A percentile compares a stretch with the other conserved stretches of the same genome.
These are phyloP conservation scores for Gymnorhina tibicen DNA, from an alignment of 2,113 vertebrate species.

Conservation along the genomic window DNA sequence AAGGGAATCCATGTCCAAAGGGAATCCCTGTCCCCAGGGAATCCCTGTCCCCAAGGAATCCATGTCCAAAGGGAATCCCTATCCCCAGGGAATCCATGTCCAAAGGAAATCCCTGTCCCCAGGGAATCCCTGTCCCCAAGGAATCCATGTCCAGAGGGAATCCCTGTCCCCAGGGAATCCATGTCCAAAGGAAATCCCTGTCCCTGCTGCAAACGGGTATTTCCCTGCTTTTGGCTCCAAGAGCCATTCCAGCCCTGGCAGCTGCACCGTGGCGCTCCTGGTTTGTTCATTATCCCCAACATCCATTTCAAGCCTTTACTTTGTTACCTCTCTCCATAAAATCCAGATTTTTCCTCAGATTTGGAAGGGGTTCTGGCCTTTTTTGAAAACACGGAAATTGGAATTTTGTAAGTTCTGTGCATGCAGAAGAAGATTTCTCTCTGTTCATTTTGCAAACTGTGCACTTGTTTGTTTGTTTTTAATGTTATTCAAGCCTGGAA, in stretches of 20 bases:
- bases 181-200: background rate
- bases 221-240: background rate
- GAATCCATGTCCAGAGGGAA: too few relatives aligned
- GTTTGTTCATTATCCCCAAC: background rate
- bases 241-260: background rate
- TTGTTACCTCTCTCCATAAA: background rate
- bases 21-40: accelerated
- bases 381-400: background rate
- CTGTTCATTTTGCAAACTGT: background rate
- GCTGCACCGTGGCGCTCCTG: background rate
- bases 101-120: background rate
- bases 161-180: background rate
- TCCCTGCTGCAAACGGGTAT: background rate
- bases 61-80: background rate
- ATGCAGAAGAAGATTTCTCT: background rate
- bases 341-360: background rate
- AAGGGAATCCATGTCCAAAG: accelerated
- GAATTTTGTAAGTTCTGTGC: background rate
- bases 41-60: background rate
- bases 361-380: background rate
- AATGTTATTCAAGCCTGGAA: conserved; percentile 5
- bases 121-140: accelerated
- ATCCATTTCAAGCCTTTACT: background rate
- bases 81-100: too few relatives aligned
- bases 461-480: conserved; percentile 50